phyloP scores from a whole-genome alignment of 1,140 invertebrate genomes.

The Saccostrea echinata region DNA sequence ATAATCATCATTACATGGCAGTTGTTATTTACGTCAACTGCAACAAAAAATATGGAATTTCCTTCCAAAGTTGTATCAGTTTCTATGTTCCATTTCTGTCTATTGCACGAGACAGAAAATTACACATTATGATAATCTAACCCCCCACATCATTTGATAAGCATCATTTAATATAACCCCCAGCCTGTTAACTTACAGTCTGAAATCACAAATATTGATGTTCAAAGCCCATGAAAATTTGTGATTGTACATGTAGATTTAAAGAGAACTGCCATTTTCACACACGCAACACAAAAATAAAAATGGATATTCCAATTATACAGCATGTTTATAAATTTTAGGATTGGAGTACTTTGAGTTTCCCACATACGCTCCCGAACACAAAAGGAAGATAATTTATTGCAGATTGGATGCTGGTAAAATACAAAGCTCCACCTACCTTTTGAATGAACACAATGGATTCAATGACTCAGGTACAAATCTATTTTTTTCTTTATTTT shows the following conservation, averaged over 20 bases:
- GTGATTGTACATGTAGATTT: background rate
- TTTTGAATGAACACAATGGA: too few relatives aligned
- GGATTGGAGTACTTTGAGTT: background rate
- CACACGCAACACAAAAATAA: background rate
- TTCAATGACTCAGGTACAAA: too few relatives aligned
- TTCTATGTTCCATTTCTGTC: too few relatives aligned
- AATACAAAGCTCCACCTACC: too few relatives aligned
- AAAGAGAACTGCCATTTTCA: background rate
- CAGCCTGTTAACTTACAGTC: background rate
- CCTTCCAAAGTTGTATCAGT: too few relatives aligned
- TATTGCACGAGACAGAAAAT: background rate
- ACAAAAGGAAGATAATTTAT: too few relatives aligned
- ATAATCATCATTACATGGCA: too few relatives aligned
- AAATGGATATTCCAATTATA: background rate
- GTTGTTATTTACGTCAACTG: too few relatives aligned
- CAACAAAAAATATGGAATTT: too few relatives aligned
- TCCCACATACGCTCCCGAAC: too few relatives aligned
- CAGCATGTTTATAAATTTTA: background rate
- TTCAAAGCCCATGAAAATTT: background rate
- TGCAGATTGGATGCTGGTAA: too few relatives aligned
- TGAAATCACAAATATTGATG: slow-evolving; percentile 7
- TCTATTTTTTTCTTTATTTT: too few relatives aligned
- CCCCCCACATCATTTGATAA: background rate
- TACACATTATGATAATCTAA: background rate
- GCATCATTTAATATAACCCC: background rate